Base-by-base conservation (phyloP, 2,797 vertebrate species). In the Hirundo rustica region DNA sequence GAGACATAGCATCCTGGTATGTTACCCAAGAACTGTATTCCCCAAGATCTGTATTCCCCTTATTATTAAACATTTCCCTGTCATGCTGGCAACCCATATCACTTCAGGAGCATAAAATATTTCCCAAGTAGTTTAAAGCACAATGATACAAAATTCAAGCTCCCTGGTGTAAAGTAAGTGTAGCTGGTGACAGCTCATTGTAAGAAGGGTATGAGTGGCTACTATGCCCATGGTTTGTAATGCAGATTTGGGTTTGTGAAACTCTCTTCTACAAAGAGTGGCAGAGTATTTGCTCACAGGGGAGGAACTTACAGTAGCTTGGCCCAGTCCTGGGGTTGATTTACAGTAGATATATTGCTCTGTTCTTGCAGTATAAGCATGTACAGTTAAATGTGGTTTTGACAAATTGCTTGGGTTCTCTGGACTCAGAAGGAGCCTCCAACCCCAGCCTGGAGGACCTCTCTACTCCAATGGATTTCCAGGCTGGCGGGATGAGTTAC, bases 401-500 rank as follows among this genome's bases (percentile, higher is more conserved):
- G 95, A 97, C 91, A 88, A 96, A 96, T 95, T 85, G 48, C 76
- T 88, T 12, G 29, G 44, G 53, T 32, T 47, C 85, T 93, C 72
- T 7, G 36, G 91, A 75, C 94, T 92, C 61, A 4, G 71, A 91
- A 93, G 86, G 92, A 97, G 84, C 93, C 77, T 93, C 93, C 89
- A 94, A 74, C 96, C 87, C 68, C 97, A 92, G 96, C 90, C 66
- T 75, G 92, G 74, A 8, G 17, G 78, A 94, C 74, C 94, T 9
- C 48, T 97, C 57, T 76, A 54, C 95, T 97, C 85, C 16, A 12
- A 86, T 93, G 94, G 95, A 96, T 97, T 94, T 93, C 89, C 77
- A 97, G 72, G 65, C 88, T 95, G 96, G 89, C 3, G 11, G 47
- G 79, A 95, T 97, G 97, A 97, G 90, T 96, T 96, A 96, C 96